Evolutionary conservation across 2,888 invertebrate species (phyloP), one percentile per base, ranked within the genome.

Genomic region (Drosophila colorata): DNA sequence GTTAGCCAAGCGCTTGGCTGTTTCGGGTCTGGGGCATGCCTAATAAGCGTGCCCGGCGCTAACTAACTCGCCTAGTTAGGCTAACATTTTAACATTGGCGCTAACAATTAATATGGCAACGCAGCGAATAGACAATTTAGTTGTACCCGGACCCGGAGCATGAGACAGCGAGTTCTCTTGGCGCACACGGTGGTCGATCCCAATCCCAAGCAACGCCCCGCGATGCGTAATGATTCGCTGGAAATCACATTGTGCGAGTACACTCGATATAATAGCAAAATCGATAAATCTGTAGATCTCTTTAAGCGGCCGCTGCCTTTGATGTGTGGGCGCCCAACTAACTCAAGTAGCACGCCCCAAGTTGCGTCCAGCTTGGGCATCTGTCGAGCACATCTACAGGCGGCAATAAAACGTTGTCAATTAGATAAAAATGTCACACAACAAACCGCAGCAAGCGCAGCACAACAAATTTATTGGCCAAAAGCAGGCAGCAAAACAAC

Each of bases 391-490:
- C 55, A 77, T 68, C 58, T 46, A 48, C 58, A 44, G 64, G 64
- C 41, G 71, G 76, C 83, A 78, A 82, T 86, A 80, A 87, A 82
- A 85, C 78, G 67, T 74, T 90, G 89, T 84, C 90, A 90, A 91
- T 90, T 89, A 90, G 90, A 91, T 90, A 90, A 91, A 90, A 90
- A 91, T 91, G 91, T 90, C 91, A 90, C 90, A 90, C 91, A 90
- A 90, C 90, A 91, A 90, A 86, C 89, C 79, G 82, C 87, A 80
- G 73, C 76, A 65, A 65, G 57, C 40, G 44, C 66, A 59, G 47
- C 68, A 64, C 63, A 53, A 77, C 72, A 80, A 90, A 87, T 88
- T 88, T 90, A 90, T 90, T 87, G 86, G 75, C 38, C 69, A 63
- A 66, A 47, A 67, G 8, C 16, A 83, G 57, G 61, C 58, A 35